Percentiles rank a stretch among this genome's conserved stretches.
These are phyloP conservation scores for Oligia strigilis DNA, from an alignment of 2,888 invertebrate species.

Conservation along the genomic window DNA sequence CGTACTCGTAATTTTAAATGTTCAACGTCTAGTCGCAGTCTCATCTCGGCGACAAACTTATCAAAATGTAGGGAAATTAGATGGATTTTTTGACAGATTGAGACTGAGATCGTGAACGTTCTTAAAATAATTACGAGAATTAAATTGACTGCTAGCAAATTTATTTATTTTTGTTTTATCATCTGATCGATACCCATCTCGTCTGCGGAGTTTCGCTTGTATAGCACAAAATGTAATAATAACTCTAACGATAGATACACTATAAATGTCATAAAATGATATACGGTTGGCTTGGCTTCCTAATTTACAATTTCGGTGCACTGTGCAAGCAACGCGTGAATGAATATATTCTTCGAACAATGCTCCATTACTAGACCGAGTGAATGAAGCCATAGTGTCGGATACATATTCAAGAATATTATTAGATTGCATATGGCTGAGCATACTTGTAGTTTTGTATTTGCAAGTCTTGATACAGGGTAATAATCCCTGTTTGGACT, in stretches of 20 bases:
- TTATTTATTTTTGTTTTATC: no score
- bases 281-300: conserved; percentile 12
- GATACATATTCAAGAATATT: conserved; percentile 43
- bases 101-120: no score
- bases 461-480: neutral
- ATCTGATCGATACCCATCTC: no score
- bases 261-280: conserved; percentile 1
- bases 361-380: conserved; percentile 45
- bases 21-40: no score
- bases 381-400: conserved; percentile 43
- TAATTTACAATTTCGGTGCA: conserved; percentile 39
- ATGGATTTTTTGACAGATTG: no score
- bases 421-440: conserved; percentile 33
- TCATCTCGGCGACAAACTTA: no score
- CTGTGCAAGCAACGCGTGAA: conserved; percentile 22
- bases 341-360: conserved; percentile 51
- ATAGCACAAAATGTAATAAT: neutral
- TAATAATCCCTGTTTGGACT: conserved; percentile 1
- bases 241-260: neutral
- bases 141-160: no score
- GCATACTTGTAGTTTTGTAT: conserved; percentile 4
- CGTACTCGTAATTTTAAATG: no score
- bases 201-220: no score
- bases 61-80: no score
- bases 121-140: no score